phyloP scores from a whole-genome alignment of 2,888 invertebrate genomes.

The Elegia similella region DNA sequence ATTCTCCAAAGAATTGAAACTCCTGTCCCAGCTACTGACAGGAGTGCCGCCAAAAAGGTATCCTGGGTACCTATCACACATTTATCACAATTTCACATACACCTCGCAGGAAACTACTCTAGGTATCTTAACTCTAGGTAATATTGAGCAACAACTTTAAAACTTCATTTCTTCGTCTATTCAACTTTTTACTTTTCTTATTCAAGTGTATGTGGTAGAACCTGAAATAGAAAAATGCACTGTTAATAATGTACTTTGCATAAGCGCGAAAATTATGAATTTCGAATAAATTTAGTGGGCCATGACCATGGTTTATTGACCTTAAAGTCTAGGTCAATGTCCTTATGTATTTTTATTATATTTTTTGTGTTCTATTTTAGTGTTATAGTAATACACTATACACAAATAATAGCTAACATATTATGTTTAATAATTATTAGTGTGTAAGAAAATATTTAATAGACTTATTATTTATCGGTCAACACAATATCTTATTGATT shows the following conservation, averaged over 20 bases:
- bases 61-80: constrained; percentile 74
- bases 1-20: constrained; percentile 71
- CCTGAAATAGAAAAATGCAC: constrained; percentile 23
- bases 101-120: constrained; percentile 26
- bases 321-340: constrained; percentile 1
- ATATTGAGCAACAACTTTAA: constrained; percentile 53
- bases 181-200: neutral
- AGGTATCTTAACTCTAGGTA: constrained; percentile 35
- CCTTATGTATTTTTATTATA: neutral
- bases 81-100: constrained; percentile 38
- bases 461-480: neutral
- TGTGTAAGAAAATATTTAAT: neutral
- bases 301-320: constrained; percentile 8
- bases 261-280: neutral
- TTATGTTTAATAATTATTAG: neutral
- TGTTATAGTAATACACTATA: neutral
- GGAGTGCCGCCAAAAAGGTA: constrained; percentile 73
- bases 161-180: constrained; percentile 33
- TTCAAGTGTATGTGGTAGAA: neutral
- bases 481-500: neutral
- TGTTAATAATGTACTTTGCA: neutral
- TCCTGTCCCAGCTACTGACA: constrained; percentile 76
- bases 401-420: neutral
- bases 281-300: constrained; percentile 5
- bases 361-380: neutral